phyloP scores from a whole-genome alignment of 1,140 invertebrate genomes.

The Eriocheir sinensis region DNA sequence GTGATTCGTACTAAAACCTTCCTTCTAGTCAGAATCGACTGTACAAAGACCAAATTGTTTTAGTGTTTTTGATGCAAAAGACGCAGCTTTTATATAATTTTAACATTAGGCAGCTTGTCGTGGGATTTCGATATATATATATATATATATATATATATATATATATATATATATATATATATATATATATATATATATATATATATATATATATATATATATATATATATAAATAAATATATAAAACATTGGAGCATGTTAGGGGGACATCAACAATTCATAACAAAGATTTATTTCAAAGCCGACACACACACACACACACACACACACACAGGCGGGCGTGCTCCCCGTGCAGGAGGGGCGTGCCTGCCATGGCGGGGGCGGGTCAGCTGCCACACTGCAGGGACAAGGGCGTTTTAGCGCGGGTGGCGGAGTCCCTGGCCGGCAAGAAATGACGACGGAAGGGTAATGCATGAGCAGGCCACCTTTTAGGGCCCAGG shows the following conservation, averaged over 20 bases:
- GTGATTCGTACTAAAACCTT: too few species aligned
- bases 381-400: neutral
- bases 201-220: conserved; percentile 62
- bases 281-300: neutral
- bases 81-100: too few species aligned
- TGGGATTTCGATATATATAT: too few species aligned
- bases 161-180: neutral
- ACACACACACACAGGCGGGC: neutral
- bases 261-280: neutral
- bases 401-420: neutral
- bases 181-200: conserved; percentile 58
- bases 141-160: too few species aligned
- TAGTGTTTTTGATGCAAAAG: too few species aligned
- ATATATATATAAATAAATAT: conserved; percentile 48
- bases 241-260: neutral
- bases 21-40: too few species aligned
- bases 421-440: neutral
- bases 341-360: neutral
- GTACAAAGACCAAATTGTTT: too few species aligned
- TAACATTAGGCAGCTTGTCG: too few species aligned
- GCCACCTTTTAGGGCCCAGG: neutral
- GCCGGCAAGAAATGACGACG: neutral
- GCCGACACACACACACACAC: neutral
- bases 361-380: neutral
- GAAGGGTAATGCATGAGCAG: conserved; percentile 24